Evolutionary conservation across 92 coral and sea anemone genomes (phyloP).

Genomic region (Chrysogorgia sp.): DNA sequence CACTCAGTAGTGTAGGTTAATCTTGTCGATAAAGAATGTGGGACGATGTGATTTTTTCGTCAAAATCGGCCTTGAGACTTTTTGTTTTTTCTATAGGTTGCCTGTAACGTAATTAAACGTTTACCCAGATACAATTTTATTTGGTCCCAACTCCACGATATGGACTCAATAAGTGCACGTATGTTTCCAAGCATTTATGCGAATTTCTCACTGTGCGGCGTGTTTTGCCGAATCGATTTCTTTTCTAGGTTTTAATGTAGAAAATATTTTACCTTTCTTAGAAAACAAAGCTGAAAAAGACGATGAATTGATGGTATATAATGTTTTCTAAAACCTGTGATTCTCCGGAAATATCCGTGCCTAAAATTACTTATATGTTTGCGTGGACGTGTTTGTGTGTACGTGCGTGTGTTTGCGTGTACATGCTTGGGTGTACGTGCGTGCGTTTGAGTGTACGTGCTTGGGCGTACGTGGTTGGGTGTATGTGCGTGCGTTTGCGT

Average conservation of each 20-base stretch:
- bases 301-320: neutral
- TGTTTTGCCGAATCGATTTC: neutral
- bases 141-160: conserved; percentile 74
- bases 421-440: too few relatives aligned
- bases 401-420: too few relatives aligned
- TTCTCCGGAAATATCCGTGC: too few relatives aligned
- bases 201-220: neutral
- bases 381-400: too few relatives aligned
- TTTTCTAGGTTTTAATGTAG: neutral
- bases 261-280: neutral
- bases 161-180: conserved; percentile 61
- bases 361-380: too few relatives aligned
- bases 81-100: conserved; percentile 50
- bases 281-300: conserved; percentile 4
- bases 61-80: neutral
- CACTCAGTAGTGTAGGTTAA: too few relatives aligned
- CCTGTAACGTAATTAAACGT: conserved; percentile 46
- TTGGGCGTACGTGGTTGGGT: too few relatives aligned
- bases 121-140: conserved; percentile 59
- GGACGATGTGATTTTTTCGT: too few relatives aligned
- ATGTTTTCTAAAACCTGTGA: too few relatives aligned
- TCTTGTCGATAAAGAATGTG: too few relatives aligned
- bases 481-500: too few relatives aligned
- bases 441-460: too few relatives aligned
- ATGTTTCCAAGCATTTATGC: neutral